These are phyloP conservation scores for Euproctis similis DNA, from an alignment of 2,888 invertebrate genomes.

Conservation along the genomic window DNA sequence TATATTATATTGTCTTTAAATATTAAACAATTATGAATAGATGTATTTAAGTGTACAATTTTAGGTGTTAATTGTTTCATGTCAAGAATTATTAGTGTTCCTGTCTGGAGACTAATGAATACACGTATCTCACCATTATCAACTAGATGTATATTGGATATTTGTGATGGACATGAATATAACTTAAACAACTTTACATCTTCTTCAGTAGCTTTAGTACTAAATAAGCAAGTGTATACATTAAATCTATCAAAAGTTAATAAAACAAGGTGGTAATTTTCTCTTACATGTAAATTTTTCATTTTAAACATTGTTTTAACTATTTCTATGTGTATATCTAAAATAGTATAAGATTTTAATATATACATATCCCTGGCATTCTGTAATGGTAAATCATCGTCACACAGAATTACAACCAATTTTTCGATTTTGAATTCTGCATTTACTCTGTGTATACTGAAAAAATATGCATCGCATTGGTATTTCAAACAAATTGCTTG, in stretches of 20 bases:
- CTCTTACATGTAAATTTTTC: constrained; percentile 10
- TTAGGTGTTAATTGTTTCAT: constrained; percentile 25
- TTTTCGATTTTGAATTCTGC: constrained; percentile 34
- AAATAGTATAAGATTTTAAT: constrained; percentile 18
- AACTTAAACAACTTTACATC: constrained; percentile 32
- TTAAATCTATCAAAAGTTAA: constrained; percentile 38
- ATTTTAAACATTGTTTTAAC: constrained; percentile 23
- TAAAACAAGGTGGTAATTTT: constrained; percentile 24
- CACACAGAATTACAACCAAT: constrained; percentile 19
- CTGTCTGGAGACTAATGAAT: constrained; percentile 41
- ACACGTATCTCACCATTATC: constrained; percentile 24
- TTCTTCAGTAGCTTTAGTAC: constrained; percentile 20
- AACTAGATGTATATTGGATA: constrained; percentile 37
- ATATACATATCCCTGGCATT: constrained; percentile 24
- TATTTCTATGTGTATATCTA: constrained; percentile 14
- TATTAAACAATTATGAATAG: constrained; percentile 36
- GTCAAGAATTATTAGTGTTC: constrained; percentile 41
- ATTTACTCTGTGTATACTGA: constrained; percentile 37
- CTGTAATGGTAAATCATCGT: constrained; percentile 18
- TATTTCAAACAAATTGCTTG: constrained; percentile 35
- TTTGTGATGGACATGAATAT: constrained; percentile 45
- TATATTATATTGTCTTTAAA: constrained; percentile 39
- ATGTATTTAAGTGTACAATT: constrained; percentile 46
- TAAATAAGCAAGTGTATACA: constrained; percentile 37
- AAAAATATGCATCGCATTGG: constrained; percentile 26